phyloP scores from a whole-genome alignment of 2,113 vertebrate genomes.

The Paralichthys olivaceus region DNA sequence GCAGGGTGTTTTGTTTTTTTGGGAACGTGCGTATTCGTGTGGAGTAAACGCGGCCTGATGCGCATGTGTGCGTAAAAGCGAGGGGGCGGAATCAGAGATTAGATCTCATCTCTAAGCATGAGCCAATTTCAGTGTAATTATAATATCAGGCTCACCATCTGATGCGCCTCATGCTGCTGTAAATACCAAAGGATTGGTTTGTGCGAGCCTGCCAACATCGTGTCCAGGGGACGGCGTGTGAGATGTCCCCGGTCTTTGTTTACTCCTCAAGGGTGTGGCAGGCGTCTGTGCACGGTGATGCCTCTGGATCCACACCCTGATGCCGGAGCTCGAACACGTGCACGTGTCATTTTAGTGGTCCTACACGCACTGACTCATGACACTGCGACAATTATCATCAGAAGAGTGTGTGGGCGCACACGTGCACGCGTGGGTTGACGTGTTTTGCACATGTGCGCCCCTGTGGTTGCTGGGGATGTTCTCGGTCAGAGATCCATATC shows the following conservation, averaged over 20 bases:
- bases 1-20: slow-evolving; percentile 24
- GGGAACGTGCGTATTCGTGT: slow-evolving; percentile 33
- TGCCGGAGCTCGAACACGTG: background rate
- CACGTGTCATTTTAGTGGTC: background rate
- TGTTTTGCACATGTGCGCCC: background rate
- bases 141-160: slow-evolving; percentile 8
- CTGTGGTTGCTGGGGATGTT: background rate
- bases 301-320: too few relatives aligned
- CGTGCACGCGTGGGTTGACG: background rate
- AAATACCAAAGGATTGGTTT: background rate
- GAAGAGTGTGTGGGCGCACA: background rate
- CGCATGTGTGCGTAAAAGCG: slow-evolving; percentile 39
- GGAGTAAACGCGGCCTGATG: background rate
- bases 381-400: slow-evolving; percentile 46
- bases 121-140: slow-evolving; percentile 33
- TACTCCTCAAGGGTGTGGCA: slow-evolving; percentile 73
- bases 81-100: slow-evolving; percentile 39
- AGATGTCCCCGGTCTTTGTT: slow-evolving; percentile 61
- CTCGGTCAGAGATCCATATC: slow-evolving; percentile 21
- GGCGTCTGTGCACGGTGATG: slow-evolving; percentile 45
- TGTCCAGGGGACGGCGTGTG: background rate
- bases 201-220: background rate
- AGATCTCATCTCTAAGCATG: slow-evolving; percentile 25
- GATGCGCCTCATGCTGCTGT: background rate
- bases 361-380: slow-evolving; percentile 49